These are phyloP conservation scores for Mohoua ochrocephala DNA, from an alignment of 2,113 vertebrate species.

Conservation along the genomic window DNA sequence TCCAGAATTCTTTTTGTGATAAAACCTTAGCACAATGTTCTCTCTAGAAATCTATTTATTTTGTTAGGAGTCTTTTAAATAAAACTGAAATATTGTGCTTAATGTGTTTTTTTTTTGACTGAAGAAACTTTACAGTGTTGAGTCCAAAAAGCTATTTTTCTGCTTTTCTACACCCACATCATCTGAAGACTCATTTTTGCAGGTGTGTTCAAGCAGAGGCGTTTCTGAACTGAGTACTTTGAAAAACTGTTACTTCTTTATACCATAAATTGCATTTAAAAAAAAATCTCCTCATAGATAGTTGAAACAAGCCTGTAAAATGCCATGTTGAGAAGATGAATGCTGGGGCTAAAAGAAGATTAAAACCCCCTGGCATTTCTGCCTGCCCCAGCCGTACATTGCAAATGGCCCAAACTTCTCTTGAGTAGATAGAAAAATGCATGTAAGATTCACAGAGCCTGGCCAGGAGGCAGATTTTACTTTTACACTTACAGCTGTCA, in stretches of 20 bases:
- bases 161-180: neutral
- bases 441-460: neutral
- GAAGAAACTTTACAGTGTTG: neutral
- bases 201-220: neutral
- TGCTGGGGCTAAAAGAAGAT: neutral
- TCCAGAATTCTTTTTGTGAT: neutral
- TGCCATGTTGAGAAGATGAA: rapidly evolving
- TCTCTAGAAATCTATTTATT: neutral
- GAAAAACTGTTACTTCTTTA: neutral
- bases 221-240: neutral
- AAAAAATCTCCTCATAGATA: neutral
- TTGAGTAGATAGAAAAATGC: neutral
- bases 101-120: neutral
- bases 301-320: neutral
- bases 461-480: neutral
- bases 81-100: neutral
- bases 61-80: neutral
- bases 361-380: neutral
- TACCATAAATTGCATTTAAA: rapidly evolving
- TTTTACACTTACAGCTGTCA: neutral
- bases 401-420: neutral
- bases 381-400: too few species aligned
- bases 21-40: neutral
- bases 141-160: neutral
- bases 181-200: neutral